A percentile compares a stretch with the other conserved stretches of the same genome.
Conservation (phyloP, 2,888 invertebrate genomes). For the Drosophila prostipennis region DNA sequence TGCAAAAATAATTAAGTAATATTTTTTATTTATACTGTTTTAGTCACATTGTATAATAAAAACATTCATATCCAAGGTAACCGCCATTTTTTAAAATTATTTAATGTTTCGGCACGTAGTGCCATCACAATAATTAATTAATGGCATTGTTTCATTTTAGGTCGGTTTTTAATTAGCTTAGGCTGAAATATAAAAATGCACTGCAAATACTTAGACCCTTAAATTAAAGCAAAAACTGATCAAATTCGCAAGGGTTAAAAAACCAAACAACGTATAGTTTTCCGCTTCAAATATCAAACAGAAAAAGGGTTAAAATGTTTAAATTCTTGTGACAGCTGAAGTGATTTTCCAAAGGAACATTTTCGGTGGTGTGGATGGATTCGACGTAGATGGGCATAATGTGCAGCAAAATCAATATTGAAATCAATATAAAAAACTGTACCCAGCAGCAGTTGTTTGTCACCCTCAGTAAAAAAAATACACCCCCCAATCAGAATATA, state of each 20-base stretch:
- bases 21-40: too few species aligned
- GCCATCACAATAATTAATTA: too few species aligned
- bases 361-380: constrained; percentile 42
- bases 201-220: too few species aligned
- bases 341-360: constrained; percentile 30
- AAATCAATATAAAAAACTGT: constrained; percentile 74
- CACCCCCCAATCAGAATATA: constrained; percentile 32
- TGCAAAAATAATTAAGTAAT: too few species aligned
- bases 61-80: too few species aligned
- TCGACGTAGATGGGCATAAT: constrained; percentile 28
- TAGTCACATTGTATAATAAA: too few species aligned
- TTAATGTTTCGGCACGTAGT: too few species aligned
- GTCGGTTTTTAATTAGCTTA: too few species aligned
- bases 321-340: constrained; percentile 49
- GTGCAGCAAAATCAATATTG: constrained; percentile 75
- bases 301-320: constrained; percentile 66
- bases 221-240: not conserved
- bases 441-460: constrained; percentile 45
- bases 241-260: constrained; percentile 9
- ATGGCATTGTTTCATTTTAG: too few species aligned
- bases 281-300: constrained; percentile 55
- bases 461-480: constrained; percentile 42
- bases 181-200: too few species aligned
- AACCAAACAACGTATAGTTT: constrained; percentile 25
- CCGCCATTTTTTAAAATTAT: too few species aligned